phyloP scores from a whole-genome alignment of 1,140 invertebrate species.

The Pachypsylla venusta region DNA sequence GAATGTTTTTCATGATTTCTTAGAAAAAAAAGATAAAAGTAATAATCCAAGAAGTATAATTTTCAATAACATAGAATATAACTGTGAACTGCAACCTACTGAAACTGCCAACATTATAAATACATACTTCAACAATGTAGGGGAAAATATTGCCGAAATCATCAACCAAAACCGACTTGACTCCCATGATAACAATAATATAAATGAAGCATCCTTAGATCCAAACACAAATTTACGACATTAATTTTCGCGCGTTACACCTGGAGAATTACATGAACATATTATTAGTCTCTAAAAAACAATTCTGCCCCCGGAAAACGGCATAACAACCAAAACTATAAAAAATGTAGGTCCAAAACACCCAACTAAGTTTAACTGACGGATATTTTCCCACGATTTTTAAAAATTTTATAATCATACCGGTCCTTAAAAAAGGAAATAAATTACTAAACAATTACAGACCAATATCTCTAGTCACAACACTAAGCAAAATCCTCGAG shows the following conservation, averaged over 20 bases:
- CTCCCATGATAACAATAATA: neutral
- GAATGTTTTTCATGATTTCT: neutral
- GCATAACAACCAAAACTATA: neutral
- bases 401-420: conserved; percentile 21
- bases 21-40: conserved; percentile 8
- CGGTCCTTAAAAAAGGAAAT: conserved; percentile 19
- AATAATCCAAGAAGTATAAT: conserved; percentile 7
- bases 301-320: conserved; percentile 8
- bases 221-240: neutral
- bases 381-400: conserved; percentile 18
- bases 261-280: neutral
- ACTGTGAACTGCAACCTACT: neutral
- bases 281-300: conserved; percentile 4
- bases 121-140: neutral
- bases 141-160: conserved; percentile 3
- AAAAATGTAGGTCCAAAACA: conserved; percentile 16
- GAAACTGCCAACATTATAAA: conserved; percentile 6
- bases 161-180: neutral
- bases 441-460: too few relatives aligned
- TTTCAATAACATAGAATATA: neutral
- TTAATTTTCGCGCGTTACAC: neutral
- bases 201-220: too few relatives aligned
- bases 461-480: conserved; percentile 22
- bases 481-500: conserved; percentile 21
- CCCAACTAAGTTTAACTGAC: conserved; percentile 15